phyloP scores from a whole-genome alignment of 2,797 vertebrate genomes.

The Emydoidea blandingii region DNA sequence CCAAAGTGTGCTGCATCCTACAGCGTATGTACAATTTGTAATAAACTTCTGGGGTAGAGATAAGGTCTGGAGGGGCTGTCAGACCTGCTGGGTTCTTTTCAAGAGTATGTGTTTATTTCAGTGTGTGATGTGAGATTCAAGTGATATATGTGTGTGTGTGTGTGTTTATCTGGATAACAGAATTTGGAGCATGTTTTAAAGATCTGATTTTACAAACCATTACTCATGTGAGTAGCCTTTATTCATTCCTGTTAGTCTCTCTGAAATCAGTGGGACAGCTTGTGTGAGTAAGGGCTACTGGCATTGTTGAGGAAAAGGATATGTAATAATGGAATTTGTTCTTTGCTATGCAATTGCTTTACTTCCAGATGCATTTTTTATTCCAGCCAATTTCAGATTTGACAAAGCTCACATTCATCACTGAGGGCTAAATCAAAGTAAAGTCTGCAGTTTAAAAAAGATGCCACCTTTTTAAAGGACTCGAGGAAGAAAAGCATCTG shows the following conservation, averaged over 20 bases:
- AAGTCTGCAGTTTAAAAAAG: neutral
- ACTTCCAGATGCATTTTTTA: neutral
- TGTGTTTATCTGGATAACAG: neutral
- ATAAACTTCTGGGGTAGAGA: neutral
- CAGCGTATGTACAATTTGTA: neutral
- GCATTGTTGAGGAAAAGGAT: neutral
- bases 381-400: neutral
- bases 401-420: neutral
- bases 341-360: neutral
- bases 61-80: neutral
- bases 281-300: neutral
- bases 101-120: neutral
- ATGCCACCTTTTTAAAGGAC: neutral
- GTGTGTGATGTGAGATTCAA: neutral
- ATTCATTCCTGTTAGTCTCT: neutral
- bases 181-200: neutral
- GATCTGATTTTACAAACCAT: neutral
- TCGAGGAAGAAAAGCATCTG: neutral
- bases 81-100: neutral
- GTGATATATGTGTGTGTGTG: neutral
- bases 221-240: neutral
- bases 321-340: neutral
- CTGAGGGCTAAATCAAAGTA: neutral
- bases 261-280: neutral
- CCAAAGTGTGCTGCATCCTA: neutral